Base-by-base conservation (phyloP, 2,888 invertebrate species). In the Gonocerus acuteangulatus region DNA sequence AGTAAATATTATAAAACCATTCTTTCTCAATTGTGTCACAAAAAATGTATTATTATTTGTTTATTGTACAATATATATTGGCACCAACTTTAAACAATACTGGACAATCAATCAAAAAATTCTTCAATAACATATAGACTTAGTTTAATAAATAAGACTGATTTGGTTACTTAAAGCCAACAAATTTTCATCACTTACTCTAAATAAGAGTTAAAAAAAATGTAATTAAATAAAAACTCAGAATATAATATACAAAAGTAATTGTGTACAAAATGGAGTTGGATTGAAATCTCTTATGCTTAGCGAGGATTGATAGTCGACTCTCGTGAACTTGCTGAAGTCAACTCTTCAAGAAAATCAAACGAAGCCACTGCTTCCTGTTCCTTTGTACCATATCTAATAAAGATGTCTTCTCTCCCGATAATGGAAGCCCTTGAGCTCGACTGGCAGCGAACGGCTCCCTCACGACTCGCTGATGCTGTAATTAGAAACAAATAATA, bases 311-410 rank as follows among this genome's bases (percentile, higher is more conserved):
- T 57, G 45, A 61, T 34, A 16, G 56, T 61, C 2, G 61, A 61
- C 18, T 61, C 61, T 48, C 56, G 32, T 9, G 61, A 57, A 34
- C 61, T 61, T 9, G 51, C 51, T 39, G 72, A 70, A 70, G 78
- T 76, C 69, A 85, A 75, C 70, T 84, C 84, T 74, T 87, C 84
- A 69, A 88, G 80, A 78, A 88, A 88, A 77, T 87, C 87, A 77
- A 88, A 88, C 70, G 82, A 83, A 66, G 87, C 84, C 69, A 88
- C 85, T 65, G 87, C 87, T 72, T 86, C 87, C 65, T 80, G 80
- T 72, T 88, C 87, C 71, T 84, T 82, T 69, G 85, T 85, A 49
- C 87, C 87, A 77, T 82, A 88, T 69, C 87, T 81, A 65, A 85
- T 83, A 79, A 82, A 88, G 78, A 88, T 85, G 71, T 86, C 86